Percentiles rank a stretch among this genome's conserved stretches.
phyloP scores from a whole-genome alignment of 1,140 invertebrate genomes.

The Dendrolimus kikuchii region DNA sequence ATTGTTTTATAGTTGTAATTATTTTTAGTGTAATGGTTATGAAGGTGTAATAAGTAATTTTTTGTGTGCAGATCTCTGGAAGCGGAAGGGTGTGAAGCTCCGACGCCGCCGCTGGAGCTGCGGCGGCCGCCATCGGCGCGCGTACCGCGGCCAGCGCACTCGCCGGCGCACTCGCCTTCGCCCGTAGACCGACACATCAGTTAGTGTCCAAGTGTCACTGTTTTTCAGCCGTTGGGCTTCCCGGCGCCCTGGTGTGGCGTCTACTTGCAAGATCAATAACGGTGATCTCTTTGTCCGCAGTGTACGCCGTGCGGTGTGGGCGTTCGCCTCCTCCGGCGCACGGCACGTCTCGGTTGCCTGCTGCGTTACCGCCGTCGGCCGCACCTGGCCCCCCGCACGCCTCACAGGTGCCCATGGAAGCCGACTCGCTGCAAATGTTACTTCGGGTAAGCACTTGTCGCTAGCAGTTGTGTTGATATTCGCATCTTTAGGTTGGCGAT shows the following conservation, averaged over 20 bases:
- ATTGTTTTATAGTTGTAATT: background rate
- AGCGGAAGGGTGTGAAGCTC: constrained; percentile 76
- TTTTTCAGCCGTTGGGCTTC: background rate
- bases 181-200: constrained; percentile 83
- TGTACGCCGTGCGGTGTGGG: background rate
- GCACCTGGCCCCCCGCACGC: constrained; percentile 78
- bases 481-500: background rate
- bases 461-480: background rate
- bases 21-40: background rate
- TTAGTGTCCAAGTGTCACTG: constrained; percentile 50
- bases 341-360: constrained; percentile 60
- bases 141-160: constrained; percentile 54
- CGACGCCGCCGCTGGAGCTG: constrained; percentile 82
- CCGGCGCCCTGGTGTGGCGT: too few relatives aligned
- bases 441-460: constrained; percentile 72
- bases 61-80: constrained; percentile 64
- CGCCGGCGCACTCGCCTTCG: constrained; percentile 69
- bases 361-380: constrained; percentile 45
- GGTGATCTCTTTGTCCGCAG: background rate
- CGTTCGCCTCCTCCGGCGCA: constrained; percentile 3
- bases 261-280: background rate
- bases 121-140: constrained; percentile 72
- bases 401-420: constrained; percentile 82
- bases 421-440: constrained; percentile 84
- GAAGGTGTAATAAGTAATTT: background rate